A percentile compares a stretch with the other conserved stretches of the same genome.
Conservation (phyloP, 2,797 vertebrate species). For the Xenops minutus region DNA sequence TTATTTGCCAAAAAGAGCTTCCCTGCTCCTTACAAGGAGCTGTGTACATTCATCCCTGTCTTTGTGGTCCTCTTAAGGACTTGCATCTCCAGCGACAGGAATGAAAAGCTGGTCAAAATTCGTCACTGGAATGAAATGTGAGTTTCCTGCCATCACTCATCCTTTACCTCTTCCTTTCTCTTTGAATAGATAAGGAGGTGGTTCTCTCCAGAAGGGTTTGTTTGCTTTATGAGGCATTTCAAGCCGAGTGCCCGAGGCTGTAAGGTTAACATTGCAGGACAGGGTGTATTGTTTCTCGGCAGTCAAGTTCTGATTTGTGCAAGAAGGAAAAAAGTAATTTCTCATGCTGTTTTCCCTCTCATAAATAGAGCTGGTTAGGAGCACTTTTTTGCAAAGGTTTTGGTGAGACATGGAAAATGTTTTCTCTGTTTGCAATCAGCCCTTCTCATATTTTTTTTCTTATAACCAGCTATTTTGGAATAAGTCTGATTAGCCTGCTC, state of each 20-base stretch:
- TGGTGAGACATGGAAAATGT: neutral
- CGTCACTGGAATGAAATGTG: slow-evolving; percentile 12
- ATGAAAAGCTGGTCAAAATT: slow-evolving; percentile 8
- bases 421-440: neutral
- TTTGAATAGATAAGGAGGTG: slow-evolving; percentile 14
- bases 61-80: neutral
- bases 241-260: neutral
- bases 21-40: slow-evolving; percentile 21
- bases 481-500: neutral
- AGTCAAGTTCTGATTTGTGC: slow-evolving; percentile 34
- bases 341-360: neutral
- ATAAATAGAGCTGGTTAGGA: neutral
- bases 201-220: neutral
- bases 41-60: neutral
- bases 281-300: neutral
- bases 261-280: neutral
- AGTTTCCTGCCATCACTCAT: slow-evolving; percentile 25
- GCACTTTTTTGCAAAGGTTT: neutral
- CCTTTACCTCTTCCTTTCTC: slow-evolving; percentile 17
- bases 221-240: slow-evolving; percentile 25
- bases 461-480: neutral
- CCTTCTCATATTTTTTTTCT: neutral
- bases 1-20: slow-evolving; percentile 10
- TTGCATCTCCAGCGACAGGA: neutral
- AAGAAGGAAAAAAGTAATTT: neutral